These are phyloP conservation scores for Mimumesa dahlbomi DNA, from an alignment of 2,888 invertebrate species.

Conservation along the genomic window DNA sequence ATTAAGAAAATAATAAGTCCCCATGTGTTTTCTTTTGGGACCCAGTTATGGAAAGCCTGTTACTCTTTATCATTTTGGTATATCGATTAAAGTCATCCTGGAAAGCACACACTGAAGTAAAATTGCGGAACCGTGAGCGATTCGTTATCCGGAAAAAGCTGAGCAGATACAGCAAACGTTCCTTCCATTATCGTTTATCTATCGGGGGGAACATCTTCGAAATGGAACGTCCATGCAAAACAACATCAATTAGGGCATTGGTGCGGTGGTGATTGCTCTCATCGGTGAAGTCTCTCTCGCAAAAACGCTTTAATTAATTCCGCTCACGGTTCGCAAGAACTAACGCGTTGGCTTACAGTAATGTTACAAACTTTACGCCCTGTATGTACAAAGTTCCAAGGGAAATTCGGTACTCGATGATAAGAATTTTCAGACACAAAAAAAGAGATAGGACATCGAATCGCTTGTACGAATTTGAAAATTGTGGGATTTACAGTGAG, in stretches of 20 bases:
- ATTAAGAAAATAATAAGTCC: no score
- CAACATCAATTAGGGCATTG: conserved; percentile 69
- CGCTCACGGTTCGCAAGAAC: conserved; percentile 63
- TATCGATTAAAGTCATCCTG: background rate
- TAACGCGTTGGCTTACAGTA: conserved; percentile 60
- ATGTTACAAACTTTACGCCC: conserved; percentile 60
- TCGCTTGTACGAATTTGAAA: no score
- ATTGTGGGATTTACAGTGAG: no score
- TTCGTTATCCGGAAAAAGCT: background rate
- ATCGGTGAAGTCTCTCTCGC: conserved; percentile 49
- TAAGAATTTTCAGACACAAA: no score
- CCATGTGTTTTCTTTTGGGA: no score
- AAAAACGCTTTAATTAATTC: conserved; percentile 73
- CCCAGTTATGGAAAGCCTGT: no score
- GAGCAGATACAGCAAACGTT: background rate
- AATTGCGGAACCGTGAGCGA: background rate
- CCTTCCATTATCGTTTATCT: conserved; percentile 32
- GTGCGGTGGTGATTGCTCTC: conserved; percentile 65
- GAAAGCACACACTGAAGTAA: no score
- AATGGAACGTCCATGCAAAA: conserved; percentile 60
- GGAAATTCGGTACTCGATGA: no score
- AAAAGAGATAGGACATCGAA: no score
- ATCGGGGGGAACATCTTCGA: conserved; percentile 43
- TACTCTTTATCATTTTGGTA: no score
- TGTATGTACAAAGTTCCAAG: conserved; percentile 23